Evolutionary conservation across 2,113 vertebrate species (phyloP).

Genomic region (pig (Sus scrofa)): T2T-Sscrofa CM000830.6:30262001-30262500

Average conservation of each 20-base stretch:
- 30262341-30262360: not conserved
- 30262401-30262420: not conserved
- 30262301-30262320: not conserved
- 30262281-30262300: constrained; percentile 42
- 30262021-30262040: not conserved
- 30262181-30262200: constrained; percentile 35
- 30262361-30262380: not conserved
- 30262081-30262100: not conserved
- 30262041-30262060: not conserved
- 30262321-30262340: not conserved
- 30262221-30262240: not conserved
- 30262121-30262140: not conserved
- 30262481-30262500: not conserved
- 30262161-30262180: not conserved
- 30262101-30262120: constrained; percentile 4
- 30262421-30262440: constrained; percentile 46
- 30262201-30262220: not conserved
- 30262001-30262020: not conserved
- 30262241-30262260: constrained; percentile 2
- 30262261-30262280: not conserved
- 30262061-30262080: constrained; percentile 30
- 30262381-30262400: constrained; percentile 37
- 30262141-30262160: not conserved
- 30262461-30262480: constrained; percentile 35
- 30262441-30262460: constrained; percentile 54